These are phyloP conservation scores for Salarias fasciatus DNA, from an alignment of 2,797 vertebrate genomes.

Conservation along the genomic window DNA sequence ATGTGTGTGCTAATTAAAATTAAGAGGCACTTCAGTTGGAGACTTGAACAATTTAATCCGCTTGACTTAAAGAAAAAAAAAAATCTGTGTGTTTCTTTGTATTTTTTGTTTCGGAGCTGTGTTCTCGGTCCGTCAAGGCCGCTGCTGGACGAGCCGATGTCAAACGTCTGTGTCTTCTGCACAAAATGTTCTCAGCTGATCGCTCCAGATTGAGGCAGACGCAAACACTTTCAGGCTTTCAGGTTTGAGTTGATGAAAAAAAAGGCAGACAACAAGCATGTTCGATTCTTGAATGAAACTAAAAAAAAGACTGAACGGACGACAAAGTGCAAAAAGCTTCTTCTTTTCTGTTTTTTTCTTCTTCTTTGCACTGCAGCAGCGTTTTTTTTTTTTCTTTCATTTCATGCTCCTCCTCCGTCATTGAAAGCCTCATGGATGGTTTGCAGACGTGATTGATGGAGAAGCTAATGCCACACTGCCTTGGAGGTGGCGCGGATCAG, in stretches of 20 bases:
- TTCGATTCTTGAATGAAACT: no score
- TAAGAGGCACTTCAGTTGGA: not conserved
- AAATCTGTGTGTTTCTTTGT: no score
- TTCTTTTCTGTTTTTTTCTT: no score
- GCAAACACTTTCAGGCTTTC: not conserved
- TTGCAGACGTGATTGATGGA: slow-evolving; percentile 57
- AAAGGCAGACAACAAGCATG: no score
- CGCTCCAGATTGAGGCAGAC: not conserved
- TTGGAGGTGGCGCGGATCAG: slow-evolving; percentile 17
- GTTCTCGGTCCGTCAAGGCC: not conserved
- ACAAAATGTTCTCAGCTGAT: not conserved
- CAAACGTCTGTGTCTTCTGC: not conserved
- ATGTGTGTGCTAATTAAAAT: slow-evolving; percentile 4
- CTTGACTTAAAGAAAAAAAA: not conserved
- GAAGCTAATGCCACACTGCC: slow-evolving; percentile 34
- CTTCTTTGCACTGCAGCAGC: not conserved
- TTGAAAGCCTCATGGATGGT: slow-evolving; percentile 49
- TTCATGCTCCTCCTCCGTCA: slow-evolving; percentile 49
- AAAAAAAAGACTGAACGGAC: slow-evolving; percentile 12
- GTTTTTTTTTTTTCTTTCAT: slow-evolving; percentile 49
- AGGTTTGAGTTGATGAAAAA: no score
- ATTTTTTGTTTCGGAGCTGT: no score
- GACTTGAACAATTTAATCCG: not conserved
- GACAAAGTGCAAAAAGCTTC: not conserved
- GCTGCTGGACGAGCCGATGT: not conserved